Conservation (phyloP, 1,140 invertebrate genomes). For the Aphaenogaster floridana region DNA sequence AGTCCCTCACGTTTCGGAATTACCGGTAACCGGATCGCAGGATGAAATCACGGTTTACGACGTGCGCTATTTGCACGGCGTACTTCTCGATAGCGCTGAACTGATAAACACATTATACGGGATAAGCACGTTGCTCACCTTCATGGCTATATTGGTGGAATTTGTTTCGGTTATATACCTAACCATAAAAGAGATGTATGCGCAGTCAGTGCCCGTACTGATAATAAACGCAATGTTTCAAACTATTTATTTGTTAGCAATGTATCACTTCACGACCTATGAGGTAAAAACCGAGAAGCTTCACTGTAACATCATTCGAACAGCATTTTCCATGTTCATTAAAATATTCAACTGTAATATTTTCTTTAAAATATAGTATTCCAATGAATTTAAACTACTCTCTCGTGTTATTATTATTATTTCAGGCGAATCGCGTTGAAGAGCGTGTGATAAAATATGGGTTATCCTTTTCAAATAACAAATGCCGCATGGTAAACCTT, state of each 20-base stretch:
- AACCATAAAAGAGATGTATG: background rate
- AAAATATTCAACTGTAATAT: background rate
- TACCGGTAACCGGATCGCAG: background rate
- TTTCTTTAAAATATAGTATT: no score
- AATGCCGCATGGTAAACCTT: slow-evolving; percentile 36
- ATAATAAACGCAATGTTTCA: background rate
- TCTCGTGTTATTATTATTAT: slow-evolving; percentile 25
- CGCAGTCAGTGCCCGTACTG: background rate
- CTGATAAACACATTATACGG: slow-evolving; percentile 4
- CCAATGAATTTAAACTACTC: background rate
- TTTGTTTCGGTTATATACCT: background rate
- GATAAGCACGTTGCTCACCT: background rate
- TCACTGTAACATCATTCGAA: background rate
- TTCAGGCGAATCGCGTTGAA: slow-evolving; percentile 47
- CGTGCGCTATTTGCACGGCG: no score
- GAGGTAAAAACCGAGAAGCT: slow-evolving; percentile 9
- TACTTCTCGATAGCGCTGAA: background rate
- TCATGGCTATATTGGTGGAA: background rate
- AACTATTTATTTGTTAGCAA: background rate
- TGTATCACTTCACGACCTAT: slow-evolving; percentile 20
- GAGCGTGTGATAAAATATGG: slow-evolving; percentile 13
- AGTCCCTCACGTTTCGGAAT: slow-evolving; percentile 19
- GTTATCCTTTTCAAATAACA: background rate
- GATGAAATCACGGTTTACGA: slow-evolving; percentile 34
- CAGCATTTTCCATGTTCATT: background rate